phyloP scores from a whole-genome alignment of 2,113 vertebrate genomes.

The Oryzias javanicus region DNA sequence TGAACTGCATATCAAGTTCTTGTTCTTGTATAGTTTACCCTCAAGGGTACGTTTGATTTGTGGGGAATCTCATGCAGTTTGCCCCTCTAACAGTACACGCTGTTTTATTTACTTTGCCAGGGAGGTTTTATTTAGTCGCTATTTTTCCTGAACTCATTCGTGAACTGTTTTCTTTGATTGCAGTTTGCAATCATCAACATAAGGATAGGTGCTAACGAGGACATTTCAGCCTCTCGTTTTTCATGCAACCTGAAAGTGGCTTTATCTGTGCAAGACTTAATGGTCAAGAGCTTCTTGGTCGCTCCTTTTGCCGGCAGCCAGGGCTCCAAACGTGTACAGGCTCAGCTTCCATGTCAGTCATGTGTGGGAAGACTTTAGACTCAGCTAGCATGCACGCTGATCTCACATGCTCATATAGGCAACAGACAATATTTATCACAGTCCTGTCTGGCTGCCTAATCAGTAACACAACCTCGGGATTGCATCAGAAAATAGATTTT shows the following conservation, averaged over 20 bases:
- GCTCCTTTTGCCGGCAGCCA: neutral
- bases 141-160: no score
- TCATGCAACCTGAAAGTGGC: neutral
- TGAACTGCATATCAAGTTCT: no score
- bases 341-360: neutral
- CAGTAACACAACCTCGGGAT: neutral
- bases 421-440: conserved; percentile 10
- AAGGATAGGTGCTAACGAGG: no score
- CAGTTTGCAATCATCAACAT: no score
- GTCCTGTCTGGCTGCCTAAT: neutral
- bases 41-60: no score
- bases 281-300: conserved; percentile 1
- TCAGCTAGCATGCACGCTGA: conserved; percentile 8
- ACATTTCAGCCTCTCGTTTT: no score
- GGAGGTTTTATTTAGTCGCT: no score
- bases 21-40: no score
- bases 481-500: conserved; percentile 25
- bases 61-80: no score
- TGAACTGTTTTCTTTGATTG: no score
- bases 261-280: neutral
- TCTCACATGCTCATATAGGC: conserved; percentile 34
- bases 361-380: conserved; percentile 26
- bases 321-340: neutral
- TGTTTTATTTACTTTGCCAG: no score
- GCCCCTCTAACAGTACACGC: no score